phyloP scores from a whole-genome alignment of 2,888 invertebrate genomes.

The Chymomyza amoena region DNA sequence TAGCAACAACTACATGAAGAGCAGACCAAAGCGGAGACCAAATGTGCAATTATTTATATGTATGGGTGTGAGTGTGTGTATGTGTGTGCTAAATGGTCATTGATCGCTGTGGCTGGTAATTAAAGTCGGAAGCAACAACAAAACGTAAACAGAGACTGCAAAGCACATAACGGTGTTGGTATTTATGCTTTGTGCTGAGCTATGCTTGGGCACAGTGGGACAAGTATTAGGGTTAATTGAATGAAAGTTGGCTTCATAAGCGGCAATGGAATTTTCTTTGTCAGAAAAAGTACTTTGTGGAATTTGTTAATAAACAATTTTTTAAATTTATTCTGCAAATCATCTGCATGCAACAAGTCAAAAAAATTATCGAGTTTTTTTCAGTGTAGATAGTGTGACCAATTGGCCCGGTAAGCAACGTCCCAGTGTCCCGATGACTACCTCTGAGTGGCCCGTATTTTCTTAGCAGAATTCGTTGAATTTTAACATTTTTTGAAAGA shows the following conservation, averaged over 20 bases:
- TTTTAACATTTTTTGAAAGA: too few species aligned
- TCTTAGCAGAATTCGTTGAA: too few species aligned
- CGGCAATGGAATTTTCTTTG: too few species aligned
- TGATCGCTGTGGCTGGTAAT: slow-evolving; percentile 47
- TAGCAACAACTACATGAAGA: not conserved
- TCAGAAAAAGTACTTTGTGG: too few species aligned
- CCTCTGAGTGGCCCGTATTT: too few species aligned
- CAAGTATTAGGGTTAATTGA: not conserved
- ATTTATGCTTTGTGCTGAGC: not conserved
- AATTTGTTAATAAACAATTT: too few species aligned
- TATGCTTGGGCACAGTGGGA: not conserved
- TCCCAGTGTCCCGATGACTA: too few species aligned
- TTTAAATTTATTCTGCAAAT: too few species aligned
- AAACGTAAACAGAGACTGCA: slow-evolving; percentile 38
- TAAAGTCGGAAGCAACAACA: slow-evolving; percentile 24
- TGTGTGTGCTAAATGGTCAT: slow-evolving; percentile 44
- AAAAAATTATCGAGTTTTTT: too few species aligned
- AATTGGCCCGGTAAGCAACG: too few species aligned
- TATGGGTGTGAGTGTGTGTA: not conserved
- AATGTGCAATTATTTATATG: not conserved
- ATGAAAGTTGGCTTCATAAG: not conserved
- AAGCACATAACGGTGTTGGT: not conserved
- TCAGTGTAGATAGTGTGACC: too few species aligned
- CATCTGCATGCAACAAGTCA: too few species aligned
- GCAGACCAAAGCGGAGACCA: not conserved